Evolutionary conservation across 1,140 invertebrate genomes (phyloP), one percentile per base, ranked within the genome.

Genomic region (Drosophila kikkawai): DNA sequence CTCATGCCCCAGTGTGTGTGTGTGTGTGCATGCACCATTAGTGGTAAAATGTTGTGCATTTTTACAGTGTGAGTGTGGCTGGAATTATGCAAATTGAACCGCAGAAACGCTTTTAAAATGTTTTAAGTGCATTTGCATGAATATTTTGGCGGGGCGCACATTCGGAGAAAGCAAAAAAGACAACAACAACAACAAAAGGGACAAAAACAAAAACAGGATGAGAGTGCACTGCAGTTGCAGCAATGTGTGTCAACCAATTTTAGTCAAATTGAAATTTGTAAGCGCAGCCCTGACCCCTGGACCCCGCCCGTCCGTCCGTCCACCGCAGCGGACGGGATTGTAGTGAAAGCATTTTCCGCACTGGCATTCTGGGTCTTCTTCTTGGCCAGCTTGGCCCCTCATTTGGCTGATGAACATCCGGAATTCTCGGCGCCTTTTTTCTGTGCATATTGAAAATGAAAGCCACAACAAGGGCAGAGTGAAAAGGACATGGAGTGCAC

Each of bases 11-110:
- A 44, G 26, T 8, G n/a, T 50, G 26, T 8, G n/a, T 45, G 19
- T 15, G 51, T 59, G 58, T 47, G 42, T 68, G 75, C 55, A 66
- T 80, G 78, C 76, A 68, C 84, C 81, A 88, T 88, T 88, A 88
- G 84, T 88, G 84, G 84, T 90, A 90, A 88, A 88, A 88, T 88
- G 84, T 90, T 88, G 85, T 88, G 71, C 81, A 88, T 90, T 88
- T 88, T 90, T 88, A 84, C 79, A 88, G 85, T 88, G 85, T 81
- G 69, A 73, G 69, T 73, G 69, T 59, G 53, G 78, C 85, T 80
- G 85, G 85, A 88, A 88, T 88, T 88, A 88, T 88, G 85, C 85
- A 90, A 88, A 88, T 88, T 88, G 85, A 88, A 88, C 85, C 85
- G 85, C 85, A 88, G 79, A 88, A 88, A 84, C 85, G 85, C 85